Evolutionary conservation across 2,888 invertebrate species (phyloP).

Genomic region (Leistus spinibarbis): DNA sequence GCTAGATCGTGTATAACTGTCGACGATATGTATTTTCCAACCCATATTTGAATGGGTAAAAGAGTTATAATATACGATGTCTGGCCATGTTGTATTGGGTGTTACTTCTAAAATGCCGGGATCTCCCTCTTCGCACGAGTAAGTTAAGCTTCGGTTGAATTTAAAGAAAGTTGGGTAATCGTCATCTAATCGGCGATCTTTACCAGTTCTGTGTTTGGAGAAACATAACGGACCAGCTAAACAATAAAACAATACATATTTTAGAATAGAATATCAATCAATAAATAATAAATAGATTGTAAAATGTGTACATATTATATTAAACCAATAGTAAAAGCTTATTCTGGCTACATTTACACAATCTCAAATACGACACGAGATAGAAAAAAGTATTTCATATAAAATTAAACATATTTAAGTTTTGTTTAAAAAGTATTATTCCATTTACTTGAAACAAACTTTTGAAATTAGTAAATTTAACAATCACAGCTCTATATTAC

Average conservation of each 20-base stretch:
- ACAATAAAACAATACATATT: constrained; percentile 43
- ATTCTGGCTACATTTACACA: no score
- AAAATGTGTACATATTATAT: not conserved
- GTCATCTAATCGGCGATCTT: constrained; percentile 80
- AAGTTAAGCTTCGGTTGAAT: constrained; percentile 78
- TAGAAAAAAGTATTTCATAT: not conserved
- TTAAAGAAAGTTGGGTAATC: constrained; percentile 80
- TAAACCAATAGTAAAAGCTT: not conserved
- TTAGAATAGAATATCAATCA: not conserved
- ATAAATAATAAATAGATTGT: not conserved
- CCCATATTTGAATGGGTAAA: constrained; percentile 95
- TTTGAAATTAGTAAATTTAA: no score
- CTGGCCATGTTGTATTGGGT: constrained; percentile 90
- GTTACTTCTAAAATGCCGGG: constrained; percentile 78
- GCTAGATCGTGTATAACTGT: constrained; percentile 63
- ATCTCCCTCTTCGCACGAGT: constrained; percentile 73
- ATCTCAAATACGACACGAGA: no score
- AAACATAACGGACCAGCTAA: constrained; percentile 80
- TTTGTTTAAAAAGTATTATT: not conserved
- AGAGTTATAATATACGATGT: constrained; percentile 90
- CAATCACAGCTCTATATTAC: no score
- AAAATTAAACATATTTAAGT: not conserved
- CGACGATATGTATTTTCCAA: constrained; percentile 90
- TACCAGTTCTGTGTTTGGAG: constrained; percentile 67
- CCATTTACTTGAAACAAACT: no score